Conservation (phyloP, 2,888 invertebrate genomes). For the Chorisops tibialis region DNA sequence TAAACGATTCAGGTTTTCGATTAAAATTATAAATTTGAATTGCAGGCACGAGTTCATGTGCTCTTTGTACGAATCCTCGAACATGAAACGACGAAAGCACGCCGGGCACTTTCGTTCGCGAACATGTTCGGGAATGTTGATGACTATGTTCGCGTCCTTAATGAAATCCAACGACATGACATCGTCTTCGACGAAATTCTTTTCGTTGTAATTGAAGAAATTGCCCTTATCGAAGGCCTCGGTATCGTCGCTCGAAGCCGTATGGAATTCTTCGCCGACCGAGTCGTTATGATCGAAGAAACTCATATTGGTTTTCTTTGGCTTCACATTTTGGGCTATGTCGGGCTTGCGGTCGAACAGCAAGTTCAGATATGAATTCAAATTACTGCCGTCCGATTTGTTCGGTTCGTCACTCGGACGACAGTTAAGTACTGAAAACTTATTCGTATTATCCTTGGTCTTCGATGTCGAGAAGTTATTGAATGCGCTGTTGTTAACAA, state of each 20-base stretch:
- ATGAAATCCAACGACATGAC: constrained; percentile 47
- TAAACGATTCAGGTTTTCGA: constrained; percentile 45
- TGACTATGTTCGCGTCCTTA: constrained; percentile 45
- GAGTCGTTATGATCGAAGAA: neutral
- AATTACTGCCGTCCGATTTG: constrained; percentile 32
- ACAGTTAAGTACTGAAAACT: constrained; percentile 33
- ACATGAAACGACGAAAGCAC: constrained; percentile 49
- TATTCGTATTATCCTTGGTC: constrained; percentile 37
- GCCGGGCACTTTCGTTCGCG: constrained; percentile 50
- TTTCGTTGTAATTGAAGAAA: constrained; percentile 48
- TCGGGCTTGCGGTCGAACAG: constrained; percentile 42
- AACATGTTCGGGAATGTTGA: constrained; percentile 48
- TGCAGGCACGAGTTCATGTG: constrained; percentile 49
- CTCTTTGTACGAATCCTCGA: constrained; percentile 47
- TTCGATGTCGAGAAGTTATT: constrained; percentile 33
- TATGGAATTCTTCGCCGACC: constrained; percentile 35
- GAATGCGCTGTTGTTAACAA: constrained; percentile 35
- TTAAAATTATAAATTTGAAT: constrained; percentile 44
- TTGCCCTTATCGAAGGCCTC: constrained; percentile 39
- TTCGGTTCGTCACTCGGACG: neutral
- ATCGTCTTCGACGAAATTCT: constrained; percentile 50
- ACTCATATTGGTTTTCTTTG: neutral
- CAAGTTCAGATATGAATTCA: constrained; percentile 40
- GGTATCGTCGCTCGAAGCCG: constrained; percentile 46
- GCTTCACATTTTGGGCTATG: neutral